Conservation (phyloP, 2,888 invertebrate species). For the Mythimna albipuncta region DNA sequence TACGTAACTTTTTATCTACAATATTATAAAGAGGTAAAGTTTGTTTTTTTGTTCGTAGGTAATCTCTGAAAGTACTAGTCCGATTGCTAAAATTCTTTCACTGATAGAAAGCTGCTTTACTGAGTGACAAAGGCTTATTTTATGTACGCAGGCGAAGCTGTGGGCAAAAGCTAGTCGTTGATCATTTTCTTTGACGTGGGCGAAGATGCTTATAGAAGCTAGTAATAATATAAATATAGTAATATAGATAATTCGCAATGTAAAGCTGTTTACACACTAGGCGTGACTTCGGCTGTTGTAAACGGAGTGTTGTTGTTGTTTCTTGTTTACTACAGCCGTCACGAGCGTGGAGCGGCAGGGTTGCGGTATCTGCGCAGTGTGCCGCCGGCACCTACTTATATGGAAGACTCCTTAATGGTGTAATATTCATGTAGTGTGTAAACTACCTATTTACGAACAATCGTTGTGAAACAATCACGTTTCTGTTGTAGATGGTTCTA, state of each 20-base stretch:
- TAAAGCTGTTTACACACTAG: conserved; percentile 46
- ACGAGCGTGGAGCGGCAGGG: conserved; percentile 8
- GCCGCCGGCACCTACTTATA: conserved; percentile 33
- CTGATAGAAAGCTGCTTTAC: no score
- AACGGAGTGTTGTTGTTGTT: conserved; percentile 10
- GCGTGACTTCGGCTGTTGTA: conserved; percentile 38
- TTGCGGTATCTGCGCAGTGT: conserved; percentile 15
- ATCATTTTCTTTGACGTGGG: no score
- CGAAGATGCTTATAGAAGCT: no score
- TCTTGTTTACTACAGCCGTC: conserved; percentile 9
- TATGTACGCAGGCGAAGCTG: no score
- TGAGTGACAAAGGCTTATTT: no score
- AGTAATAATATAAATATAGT: no score
- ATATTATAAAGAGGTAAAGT: no score
- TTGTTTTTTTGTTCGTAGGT: no score
- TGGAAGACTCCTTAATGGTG: conserved; percentile 20
- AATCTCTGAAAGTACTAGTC: no score
- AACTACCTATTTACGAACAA: neutral
- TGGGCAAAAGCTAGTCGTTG: no score
- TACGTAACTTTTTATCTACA: no score
- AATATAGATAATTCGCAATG: neutral
- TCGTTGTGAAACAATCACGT: conserved; percentile 1
- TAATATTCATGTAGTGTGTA: conserved; percentile 14
- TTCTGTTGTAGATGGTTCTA: neutral
- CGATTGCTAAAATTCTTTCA: no score